These are phyloP conservation scores for Drosophila koepferae DNA, from an alignment of 2,888 invertebrate species.

Conservation along the genomic window DNA sequence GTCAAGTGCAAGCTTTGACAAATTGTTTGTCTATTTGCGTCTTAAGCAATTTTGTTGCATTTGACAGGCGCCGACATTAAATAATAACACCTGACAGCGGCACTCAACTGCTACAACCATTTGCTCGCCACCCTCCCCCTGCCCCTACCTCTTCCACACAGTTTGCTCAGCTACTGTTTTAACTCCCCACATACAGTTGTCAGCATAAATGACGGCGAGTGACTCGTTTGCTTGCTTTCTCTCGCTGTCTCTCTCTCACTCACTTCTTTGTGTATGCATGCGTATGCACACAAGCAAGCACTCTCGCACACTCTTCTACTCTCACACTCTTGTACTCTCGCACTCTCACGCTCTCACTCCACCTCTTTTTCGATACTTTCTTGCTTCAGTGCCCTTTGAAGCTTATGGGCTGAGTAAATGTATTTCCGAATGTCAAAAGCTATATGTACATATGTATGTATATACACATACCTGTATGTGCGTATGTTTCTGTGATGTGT, in stretches of 20 bases:
- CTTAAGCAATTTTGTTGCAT: conserved; percentile 60
- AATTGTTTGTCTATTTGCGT: conserved; percentile 58
- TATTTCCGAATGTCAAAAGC: conserved; percentile 41
- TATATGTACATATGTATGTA: conserved; percentile 21
- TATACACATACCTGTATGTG: neutral
- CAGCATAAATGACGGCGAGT: conserved; percentile 8
- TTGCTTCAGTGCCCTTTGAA: conserved; percentile 31
- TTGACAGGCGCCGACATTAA: conserved; percentile 72
- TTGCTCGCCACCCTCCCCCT: neutral
- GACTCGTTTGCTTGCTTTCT: conserved; percentile 22
- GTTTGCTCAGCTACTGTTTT: neutral
- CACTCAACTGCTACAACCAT: conserved; percentile 38
- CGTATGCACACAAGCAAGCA: conserved; percentile 1
- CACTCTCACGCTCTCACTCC: conserved; percentile 2
- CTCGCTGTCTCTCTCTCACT: neutral
- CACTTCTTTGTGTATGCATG: conserved; percentile 1
- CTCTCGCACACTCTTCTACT: neutral
- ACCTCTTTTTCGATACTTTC: conserved; percentile 1
- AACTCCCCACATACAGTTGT: conserved; percentile 14
- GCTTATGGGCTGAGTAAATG: conserved; percentile 42
- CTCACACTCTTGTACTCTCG: neutral
- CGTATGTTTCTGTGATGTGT: conserved; percentile 3
- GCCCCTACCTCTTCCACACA: neutral
- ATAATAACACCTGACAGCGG: conserved; percentile 64
- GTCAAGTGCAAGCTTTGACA: conserved; percentile 71